These are phyloP conservation scores for Hipparchia sbordonii DNA, from an alignment of 2,888 invertebrate genomes.

Conservation along the genomic window DNA sequence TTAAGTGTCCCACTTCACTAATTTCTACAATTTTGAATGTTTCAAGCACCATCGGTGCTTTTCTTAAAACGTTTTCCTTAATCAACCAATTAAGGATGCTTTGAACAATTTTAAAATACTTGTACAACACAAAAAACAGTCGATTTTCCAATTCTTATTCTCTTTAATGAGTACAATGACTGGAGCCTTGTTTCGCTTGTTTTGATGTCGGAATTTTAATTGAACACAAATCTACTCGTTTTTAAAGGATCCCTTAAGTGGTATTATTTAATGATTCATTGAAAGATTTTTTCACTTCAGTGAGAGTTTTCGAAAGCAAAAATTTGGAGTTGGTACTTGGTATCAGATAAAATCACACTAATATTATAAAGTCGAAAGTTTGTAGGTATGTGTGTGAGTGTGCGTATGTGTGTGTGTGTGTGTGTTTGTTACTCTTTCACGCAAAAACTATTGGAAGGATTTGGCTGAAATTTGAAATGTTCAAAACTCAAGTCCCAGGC, in stretches of 20 bases:
- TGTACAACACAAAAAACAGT: conserved; percentile 34
- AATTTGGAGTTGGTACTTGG: no score
- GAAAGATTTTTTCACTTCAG: conserved; percentile 5
- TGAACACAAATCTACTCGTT: conserved; percentile 24
- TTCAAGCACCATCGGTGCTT: conserved; percentile 22
- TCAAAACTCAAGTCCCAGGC: no score
- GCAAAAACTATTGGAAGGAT: no score
- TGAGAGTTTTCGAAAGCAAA: conserved; percentile 1
- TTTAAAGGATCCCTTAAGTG: conserved; percentile 4
- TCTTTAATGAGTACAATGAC: conserved; percentile 44
- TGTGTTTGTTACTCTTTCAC: no score
- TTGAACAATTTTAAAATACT: conserved; percentile 38
- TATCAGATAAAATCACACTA: no score
- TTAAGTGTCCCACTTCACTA: conserved; percentile 43
- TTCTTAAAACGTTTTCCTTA: conserved; percentile 37
- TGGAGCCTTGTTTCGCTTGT: conserved; percentile 34
- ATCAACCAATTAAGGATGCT: conserved; percentile 39
- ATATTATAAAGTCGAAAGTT: no score
- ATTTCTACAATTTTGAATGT: conserved; percentile 18
- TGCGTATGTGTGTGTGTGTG: no score
- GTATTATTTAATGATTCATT: conserved; percentile 13
- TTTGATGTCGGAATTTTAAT: conserved; percentile 32
- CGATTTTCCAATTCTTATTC: conserved; percentile 35
- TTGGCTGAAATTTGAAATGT: no score
- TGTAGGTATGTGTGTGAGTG: no score